These are phyloP conservation scores for Orthosia gothica DNA, from an alignment of 2,888 invertebrate genomes.

Conservation along the genomic window DNA sequence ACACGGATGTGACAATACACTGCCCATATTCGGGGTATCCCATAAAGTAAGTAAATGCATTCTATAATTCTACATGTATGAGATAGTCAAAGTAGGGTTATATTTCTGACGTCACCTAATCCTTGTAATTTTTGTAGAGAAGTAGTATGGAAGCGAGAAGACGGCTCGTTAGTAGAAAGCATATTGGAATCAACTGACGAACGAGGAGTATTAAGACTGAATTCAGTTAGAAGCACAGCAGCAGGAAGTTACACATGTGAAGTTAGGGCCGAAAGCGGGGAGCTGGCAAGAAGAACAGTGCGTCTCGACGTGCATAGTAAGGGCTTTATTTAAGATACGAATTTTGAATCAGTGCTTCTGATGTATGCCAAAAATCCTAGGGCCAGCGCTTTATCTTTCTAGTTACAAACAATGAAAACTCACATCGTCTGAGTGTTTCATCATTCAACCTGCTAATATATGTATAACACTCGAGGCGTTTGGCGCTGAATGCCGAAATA, in stretches of 20 bases:
- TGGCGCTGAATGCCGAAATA: no score
- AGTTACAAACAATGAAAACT: no score
- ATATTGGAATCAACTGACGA: slow-evolving; percentile 89
- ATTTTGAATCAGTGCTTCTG: no score
- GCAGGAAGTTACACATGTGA: slow-evolving; percentile 94
- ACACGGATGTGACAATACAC: slow-evolving; percentile 94
- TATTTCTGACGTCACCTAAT: no score
- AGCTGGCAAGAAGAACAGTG: slow-evolving; percentile 94
- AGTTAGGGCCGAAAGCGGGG: slow-evolving; percentile 94
- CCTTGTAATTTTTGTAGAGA: slow-evolving; percentile 74
- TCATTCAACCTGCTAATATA: no score
- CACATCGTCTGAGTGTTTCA: no score
- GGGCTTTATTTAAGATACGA: no score
- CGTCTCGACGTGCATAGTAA: slow-evolving; percentile 94
- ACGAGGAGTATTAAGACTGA: slow-evolving; percentile 91
- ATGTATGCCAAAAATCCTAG: no score
- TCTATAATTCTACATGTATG: no score
- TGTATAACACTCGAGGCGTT: no score
- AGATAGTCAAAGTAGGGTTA: no score
- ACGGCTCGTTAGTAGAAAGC: slow-evolving; percentile 92
- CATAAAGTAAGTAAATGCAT: slow-evolving; percentile 92
- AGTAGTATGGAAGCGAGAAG: slow-evolving; percentile 94
- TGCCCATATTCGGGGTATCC: slow-evolving; percentile 98
- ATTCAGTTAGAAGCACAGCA: slow-evolving; percentile 92
- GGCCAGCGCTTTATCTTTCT: no score